Evolutionary conservation across 2,888 invertebrate species (phyloP), one percentile per base, ranked within the genome.

Genomic region (Morinoia aosen): DNA sequence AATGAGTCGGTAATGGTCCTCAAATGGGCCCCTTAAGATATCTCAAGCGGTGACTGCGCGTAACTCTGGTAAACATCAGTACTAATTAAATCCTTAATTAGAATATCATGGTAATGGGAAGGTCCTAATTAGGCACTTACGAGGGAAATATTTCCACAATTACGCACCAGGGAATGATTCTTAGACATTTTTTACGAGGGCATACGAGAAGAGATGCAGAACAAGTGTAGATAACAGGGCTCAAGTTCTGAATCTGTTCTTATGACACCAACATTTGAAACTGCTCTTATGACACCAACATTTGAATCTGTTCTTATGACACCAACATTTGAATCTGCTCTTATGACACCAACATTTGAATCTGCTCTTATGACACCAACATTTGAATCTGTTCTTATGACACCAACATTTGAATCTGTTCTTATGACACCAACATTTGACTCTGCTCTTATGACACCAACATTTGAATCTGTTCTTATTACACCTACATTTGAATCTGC

Each of bases 21-120:
- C 4, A 90, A 40, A 90, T 25, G 90, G 58, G 33, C 58, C 93
- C 56, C 93, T 93, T 56, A 93, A 93, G 93, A 93, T 48, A 93
- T 33, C 19, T 93, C 33, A 93, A 58, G 93, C 25, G 90, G 58
- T 93, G 48, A 93, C 57, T 58, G 25, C 58, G 48, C 93, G n/a
- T 93, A 57, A 48, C 93, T 48, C 48, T n/a, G 33, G 93, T 57
- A 93, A 93, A 93, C 93, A 93, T 93, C 93, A 57, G 93, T 93
- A 93, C 93, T 93, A 93, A 93, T 93, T 93, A 93, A 48, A 93
- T 93, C 93, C 93, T 57, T 93, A 93, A 93, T 93, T 93, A 93
- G 93, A 93, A 93, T 93, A 93, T 93, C 93, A 93, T 93, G 93
- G 93, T 93, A 93, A 93, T 93, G 56, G 58, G 93, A 33, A 93